These are phyloP conservation scores for Monochamus saltuarius DNA, from an alignment of 1,140 invertebrate species.

Conservation along the genomic window DNA sequence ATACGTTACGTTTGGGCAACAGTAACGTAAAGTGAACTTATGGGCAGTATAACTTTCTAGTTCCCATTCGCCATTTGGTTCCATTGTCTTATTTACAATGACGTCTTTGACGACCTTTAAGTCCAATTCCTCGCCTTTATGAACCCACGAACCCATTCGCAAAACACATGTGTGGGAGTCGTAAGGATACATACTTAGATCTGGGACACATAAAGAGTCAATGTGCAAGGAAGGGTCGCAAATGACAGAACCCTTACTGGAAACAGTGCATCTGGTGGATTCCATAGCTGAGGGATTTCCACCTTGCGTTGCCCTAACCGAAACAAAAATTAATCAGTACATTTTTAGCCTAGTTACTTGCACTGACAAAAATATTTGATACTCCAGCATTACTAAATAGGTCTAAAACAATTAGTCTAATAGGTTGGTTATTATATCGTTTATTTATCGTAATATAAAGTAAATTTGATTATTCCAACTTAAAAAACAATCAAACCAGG, in stretches of 20 bases:
- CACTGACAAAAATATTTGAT: too few species aligned
- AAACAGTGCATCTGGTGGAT: constrained; percentile 50
- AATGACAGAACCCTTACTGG: constrained; percentile 49
- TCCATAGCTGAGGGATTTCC: constrained; percentile 28
- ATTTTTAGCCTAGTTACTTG: too few species aligned
- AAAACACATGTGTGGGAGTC: constrained; percentile 57
- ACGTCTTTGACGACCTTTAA: constrained; percentile 46
- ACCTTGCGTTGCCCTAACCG: constrained; percentile 38
- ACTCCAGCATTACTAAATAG: too few species aligned
- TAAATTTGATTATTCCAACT: too few species aligned
- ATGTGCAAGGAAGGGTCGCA: constrained; percentile 56
- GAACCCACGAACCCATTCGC: constrained; percentile 60
- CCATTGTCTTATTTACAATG: constrained; percentile 39
- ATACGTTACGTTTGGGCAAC: constrained; percentile 54
- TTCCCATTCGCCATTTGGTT: constrained; percentile 48
- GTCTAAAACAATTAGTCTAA: too few species aligned
- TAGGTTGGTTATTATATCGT: too few species aligned
- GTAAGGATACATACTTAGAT: constrained; percentile 56
- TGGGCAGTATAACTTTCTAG: constrained; percentile 42
- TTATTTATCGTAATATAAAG: too few species aligned
- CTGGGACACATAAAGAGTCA: constrained; percentile 54
- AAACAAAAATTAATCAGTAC: too few species aligned
- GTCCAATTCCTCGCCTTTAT: constrained; percentile 61
- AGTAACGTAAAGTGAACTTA: constrained; percentile 47
- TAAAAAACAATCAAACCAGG: too few species aligned